Base-by-base conservation (phyloP, 2,797 vertebrate genomes). In the Gymnothorax reevesii region DNA sequence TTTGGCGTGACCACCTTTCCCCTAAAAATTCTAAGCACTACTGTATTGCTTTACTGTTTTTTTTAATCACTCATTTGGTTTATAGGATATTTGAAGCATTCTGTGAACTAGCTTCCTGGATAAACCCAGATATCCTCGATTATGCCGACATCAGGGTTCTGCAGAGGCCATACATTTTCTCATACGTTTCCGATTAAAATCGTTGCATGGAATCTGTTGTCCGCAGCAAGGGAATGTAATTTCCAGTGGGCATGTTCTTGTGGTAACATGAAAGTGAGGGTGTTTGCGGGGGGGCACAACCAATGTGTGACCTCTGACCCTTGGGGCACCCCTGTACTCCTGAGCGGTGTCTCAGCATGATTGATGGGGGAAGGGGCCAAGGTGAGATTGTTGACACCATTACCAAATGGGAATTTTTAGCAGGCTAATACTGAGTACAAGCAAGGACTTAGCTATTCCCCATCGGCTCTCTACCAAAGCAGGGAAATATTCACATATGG, bases 231-330 rank as follows among this genome's bases (percentile, higher is more conserved):
- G 33, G 69, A 73, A 73, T 27, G 25, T 73, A 13, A 33, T 73
- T 73, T 83, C 80, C 69, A 57, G 59, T 73, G 75, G 59, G 20
- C 64, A 33, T 57, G 52, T 57, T 71, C 75, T 79, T 86, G 73
- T 87, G 73, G 84, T 49, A 49, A 60, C 55, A 57, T 55, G 80
- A 86, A 83, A 85, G 79, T 57, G 83, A 75, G 86, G 85, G 88
- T 88, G 88, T 87, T 64, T 87, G 27, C 57, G 83, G 77, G 82
- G 20, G 85, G 33, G 80, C 59, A 33, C 4, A 6, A 49, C 33
- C 73, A 12, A 13, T 49, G 73, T 49, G 17, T 80, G 77, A 80
- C 77, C 49, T 54, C 52, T n/a, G 77, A 80, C 77, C 73, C 49
- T 55, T 52, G 55, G 77, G 77, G 77, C 20, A n/a, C 17, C 77